These are phyloP conservation scores for Aldabrachelys gigantea DNA, from an alignment of 2,113 vertebrate genomes.

Conservation along the genomic window DNA sequence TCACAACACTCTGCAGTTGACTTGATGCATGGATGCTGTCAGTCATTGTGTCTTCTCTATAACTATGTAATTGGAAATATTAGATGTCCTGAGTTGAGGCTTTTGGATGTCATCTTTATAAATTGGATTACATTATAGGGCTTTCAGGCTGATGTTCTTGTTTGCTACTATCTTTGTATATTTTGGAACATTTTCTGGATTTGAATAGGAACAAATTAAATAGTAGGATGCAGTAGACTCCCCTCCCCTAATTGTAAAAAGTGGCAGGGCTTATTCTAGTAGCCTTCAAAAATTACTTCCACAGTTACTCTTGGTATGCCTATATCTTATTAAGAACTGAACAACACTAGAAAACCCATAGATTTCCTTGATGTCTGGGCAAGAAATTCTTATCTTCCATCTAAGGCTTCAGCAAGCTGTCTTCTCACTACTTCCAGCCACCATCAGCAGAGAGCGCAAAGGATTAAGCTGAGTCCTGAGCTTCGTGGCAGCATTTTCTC, in stretches of 20 bases:
- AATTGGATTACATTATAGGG: background rate
- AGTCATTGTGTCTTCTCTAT: background rate
- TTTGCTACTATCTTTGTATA: background rate
- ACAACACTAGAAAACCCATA: background rate
- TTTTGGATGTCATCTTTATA: background rate
- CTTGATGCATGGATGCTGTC: background rate
- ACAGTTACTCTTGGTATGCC: background rate
- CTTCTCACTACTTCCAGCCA: background rate
- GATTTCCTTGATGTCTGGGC: background rate
- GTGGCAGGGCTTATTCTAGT: background rate
- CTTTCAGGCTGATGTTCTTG: background rate
- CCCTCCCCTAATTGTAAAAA: background rate
- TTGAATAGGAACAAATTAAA: background rate
- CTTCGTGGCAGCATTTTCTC: slow-evolving; percentile 28
- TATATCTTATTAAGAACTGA: background rate
- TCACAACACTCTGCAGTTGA: background rate
- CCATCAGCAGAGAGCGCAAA: background rate
- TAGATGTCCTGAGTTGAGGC: background rate
- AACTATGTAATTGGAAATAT: background rate
- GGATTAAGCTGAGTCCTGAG: background rate
- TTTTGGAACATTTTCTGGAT: background rate
- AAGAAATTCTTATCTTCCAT: background rate
- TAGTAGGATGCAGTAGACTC: background rate
- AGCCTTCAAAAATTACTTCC: background rate
- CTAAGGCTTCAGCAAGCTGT: background rate